Base-by-base conservation (phyloP, 2,797 vertebrate species). In the Centroberyx gerrardi region DNA sequence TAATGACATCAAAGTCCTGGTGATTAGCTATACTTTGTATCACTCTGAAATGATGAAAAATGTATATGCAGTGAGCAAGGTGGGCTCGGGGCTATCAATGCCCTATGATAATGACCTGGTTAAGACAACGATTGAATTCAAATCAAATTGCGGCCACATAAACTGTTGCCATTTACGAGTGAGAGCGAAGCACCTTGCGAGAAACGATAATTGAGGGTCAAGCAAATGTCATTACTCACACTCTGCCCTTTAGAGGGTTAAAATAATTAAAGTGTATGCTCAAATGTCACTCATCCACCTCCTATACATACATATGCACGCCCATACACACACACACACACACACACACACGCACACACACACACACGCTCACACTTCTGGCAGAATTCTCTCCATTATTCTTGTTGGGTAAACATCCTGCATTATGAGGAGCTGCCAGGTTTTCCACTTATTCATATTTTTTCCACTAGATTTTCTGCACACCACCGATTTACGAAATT, bases 71-170 rank as follows among this genome's bases (percentile, higher is more conserved):
- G 52, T 0, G 4, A 22, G 69, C 33, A 68, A 69, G 29, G 64
- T 33, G 48, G 63, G 31, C 83, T n/a, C 18, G 6, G 71, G 76
- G 83, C 49, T 6, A 69, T 17, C 0, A 8, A 12, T 0, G 48
- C 33, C 67, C 84, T 33, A 29, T 7, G 6, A 73, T 83, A 81
- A 87, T 29, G 59, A 86, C 68, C 74, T 15, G 4, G 62, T 85
- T 65, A 71, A 78, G 44, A 62, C 66, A 31, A 8, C 54, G 67
- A 87, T 81, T 87, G 65, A 69, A 85, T 85, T 81, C 58, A 79
- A 88, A 91, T 76, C 66, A 70, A 66, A 38, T 12, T 8, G 18
- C 59, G 3, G 65, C 29, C 51, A 14, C 42, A n/a, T 67, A 74
- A 81, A 72, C 48, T 38, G 64, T n/a, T 78, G 70, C 54, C 73